A percentile compares a stretch with the other conserved stretches of the same genome.
Evolutionary conservation across 2,113 vertebrate species (phyloP).

Genomic region (Clarias magur): DNA sequence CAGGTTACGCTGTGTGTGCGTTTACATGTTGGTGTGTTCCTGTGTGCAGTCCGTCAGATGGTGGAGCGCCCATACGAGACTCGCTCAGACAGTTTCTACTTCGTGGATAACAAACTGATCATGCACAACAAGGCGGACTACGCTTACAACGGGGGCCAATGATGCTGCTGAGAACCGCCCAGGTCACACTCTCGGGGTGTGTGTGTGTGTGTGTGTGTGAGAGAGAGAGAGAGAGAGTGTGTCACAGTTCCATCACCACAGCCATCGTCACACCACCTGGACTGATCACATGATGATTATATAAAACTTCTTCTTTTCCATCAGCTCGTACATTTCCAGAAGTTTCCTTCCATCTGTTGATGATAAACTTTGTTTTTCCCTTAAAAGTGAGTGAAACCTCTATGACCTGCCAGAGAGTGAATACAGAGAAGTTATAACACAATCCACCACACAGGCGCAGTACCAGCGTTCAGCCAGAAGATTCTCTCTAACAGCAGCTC

Average conservation of each 20-base stretch:
- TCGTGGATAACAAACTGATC: constrained; percentile 98
- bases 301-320: background rate
- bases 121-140: constrained; percentile 99
- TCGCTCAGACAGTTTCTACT: constrained; percentile 98
- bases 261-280: background rate
- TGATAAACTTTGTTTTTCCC: background rate
- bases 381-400: background rate
- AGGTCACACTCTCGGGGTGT: background rate
- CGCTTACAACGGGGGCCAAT: constrained; percentile 95
- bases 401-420: background rate
- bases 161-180: constrained; percentile 38
- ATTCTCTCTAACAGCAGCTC: background rate
- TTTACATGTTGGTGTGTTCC: background rate
- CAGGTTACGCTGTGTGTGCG: background rate
- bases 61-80: constrained; percentile 94
- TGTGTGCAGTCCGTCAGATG: constrained; percentile 86
- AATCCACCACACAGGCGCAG: background rate
- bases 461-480: background rate
- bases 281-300: background rate
- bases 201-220: background rate
- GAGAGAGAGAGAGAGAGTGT: background rate
- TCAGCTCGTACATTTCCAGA: background rate
- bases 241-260: background rate
- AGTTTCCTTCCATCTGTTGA: background rate
- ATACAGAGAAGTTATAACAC: background rate